phyloP scores from a whole-genome alignment of 2,888 invertebrate genomes.

The Xanthia togata region DNA sequence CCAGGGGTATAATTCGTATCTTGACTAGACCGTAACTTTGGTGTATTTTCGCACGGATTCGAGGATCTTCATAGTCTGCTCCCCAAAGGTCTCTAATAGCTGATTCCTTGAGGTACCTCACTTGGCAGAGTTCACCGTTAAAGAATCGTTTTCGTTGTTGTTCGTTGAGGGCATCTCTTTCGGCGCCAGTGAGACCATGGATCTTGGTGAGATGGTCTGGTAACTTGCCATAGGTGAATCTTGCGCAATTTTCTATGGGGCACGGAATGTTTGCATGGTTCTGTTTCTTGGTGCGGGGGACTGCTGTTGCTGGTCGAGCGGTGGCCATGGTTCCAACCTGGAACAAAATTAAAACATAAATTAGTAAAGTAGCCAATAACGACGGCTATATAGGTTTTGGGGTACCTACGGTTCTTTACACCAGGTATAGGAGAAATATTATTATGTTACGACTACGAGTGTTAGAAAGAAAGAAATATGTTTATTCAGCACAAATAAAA shows the following conservation, averaged over 20 bases:
- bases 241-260: constrained; percentile 89
- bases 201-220: constrained; percentile 89
- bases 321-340: constrained; percentile 74
- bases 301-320: constrained; percentile 78
- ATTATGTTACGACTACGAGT: no score
- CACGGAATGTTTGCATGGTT: constrained; percentile 90
- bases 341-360: constrained; percentile 28
- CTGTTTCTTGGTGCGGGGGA: constrained; percentile 87
- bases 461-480: no score
- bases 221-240: constrained; percentile 89
- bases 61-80: constrained; percentile 86
- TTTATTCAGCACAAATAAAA: no score
- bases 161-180: constrained; percentile 87
- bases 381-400: not conserved
- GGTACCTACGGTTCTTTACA: not conserved
- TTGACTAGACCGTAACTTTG: constrained; percentile 88
- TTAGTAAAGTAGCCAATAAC: not conserved
- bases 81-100: constrained; percentile 90
- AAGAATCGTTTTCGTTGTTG: constrained; percentile 89
- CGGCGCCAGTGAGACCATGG: constrained; percentile 87
- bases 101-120: constrained; percentile 87
- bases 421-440: not conserved
- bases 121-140: constrained; percentile 90
- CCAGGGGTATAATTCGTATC: constrained; percentile 87
- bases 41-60: constrained; percentile 87